Evolutionary conservation across 2,888 invertebrate species (phyloP).

Genomic region (Hydriomena furcata): DNA sequence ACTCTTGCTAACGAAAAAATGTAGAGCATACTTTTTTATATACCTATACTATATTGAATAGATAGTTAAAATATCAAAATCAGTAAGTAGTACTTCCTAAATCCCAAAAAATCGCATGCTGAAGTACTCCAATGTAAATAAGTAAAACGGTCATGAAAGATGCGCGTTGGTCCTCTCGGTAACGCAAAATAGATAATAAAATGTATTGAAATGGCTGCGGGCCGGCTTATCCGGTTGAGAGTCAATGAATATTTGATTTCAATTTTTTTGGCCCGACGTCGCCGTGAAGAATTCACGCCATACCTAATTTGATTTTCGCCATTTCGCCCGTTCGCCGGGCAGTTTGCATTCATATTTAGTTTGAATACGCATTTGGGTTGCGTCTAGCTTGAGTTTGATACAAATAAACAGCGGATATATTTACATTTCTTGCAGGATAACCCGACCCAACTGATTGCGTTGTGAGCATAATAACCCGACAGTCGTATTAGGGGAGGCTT

Average conservation of each 20-base stretch:
- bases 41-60: too few relatives aligned
- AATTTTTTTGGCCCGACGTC: constrained; percentile 80
- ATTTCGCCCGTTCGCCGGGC: constrained; percentile 78
- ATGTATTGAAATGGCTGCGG: constrained; percentile 82
- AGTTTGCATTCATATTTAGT: constrained; percentile 83
- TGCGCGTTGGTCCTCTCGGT: constrained; percentile 53
- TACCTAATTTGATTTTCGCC: constrained; percentile 84
- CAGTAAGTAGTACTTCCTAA: too few relatives aligned
- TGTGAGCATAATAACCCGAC: constrained; percentile 72
- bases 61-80: too few relatives aligned
- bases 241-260: constrained; percentile 84
- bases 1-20: too few relatives aligned
- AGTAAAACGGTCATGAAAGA: constrained; percentile 45
- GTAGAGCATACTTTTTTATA: too few relatives aligned
- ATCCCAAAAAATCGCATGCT: constrained; percentile 7
- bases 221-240: constrained; percentile 83
- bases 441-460: constrained; percentile 82
- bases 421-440: constrained; percentile 78
- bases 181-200: constrained; percentile 81
- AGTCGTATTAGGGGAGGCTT: constrained; percentile 59
- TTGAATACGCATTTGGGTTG: constrained; percentile 81
- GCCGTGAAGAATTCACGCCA: constrained; percentile 83
- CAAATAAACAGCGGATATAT: constrained; percentile 83
- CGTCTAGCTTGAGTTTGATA: constrained; percentile 78
- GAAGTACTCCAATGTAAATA: constrained; percentile 36